Conservation (phyloP, 2,113 vertebrate species). For the Chloropsis hardwickii region DNA sequence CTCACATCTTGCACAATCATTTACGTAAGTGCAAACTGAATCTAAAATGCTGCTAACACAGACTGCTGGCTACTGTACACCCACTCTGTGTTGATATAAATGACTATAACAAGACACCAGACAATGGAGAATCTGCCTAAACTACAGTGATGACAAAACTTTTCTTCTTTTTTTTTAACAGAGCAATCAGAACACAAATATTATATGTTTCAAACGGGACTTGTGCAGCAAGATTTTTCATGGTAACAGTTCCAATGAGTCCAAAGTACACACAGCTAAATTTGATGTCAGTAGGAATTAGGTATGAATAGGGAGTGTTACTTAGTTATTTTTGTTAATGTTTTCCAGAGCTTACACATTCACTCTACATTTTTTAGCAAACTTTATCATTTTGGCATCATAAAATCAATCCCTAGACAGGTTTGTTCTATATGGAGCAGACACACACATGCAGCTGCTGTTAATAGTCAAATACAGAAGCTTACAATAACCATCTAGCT, state of each 20-base stretch:
- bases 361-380: conserved; percentile 47
- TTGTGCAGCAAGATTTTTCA: conserved; percentile 12
- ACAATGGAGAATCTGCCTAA: conserved; percentile 50
- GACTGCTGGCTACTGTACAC: conserved; percentile 54
- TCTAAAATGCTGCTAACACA: conserved; percentile 30
- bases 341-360: conserved; percentile 64
- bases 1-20: conserved; percentile 57
- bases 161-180: too few species aligned
- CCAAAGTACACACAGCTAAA: conserved; percentile 61
- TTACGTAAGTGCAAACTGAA: conserved; percentile 62
- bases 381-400: conserved; percentile 60
- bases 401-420: conserved; percentile 45
- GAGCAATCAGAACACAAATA: neutral
- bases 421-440: conserved; percentile 33
- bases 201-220: neutral
- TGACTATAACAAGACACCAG: conserved; percentile 30
- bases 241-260: neutral
- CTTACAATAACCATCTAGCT: conserved; percentile 10
- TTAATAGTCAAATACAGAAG: conserved; percentile 36
- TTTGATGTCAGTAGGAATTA: conserved; percentile 56
- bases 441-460: neutral
- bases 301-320: conserved; percentile 53
- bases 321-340: conserved; percentile 64
- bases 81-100: conserved; percentile 61
- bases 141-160: conserved; percentile 27